Conservation (phyloP, 1,140 invertebrate species). For the Episyrphus balteatus region DNA sequence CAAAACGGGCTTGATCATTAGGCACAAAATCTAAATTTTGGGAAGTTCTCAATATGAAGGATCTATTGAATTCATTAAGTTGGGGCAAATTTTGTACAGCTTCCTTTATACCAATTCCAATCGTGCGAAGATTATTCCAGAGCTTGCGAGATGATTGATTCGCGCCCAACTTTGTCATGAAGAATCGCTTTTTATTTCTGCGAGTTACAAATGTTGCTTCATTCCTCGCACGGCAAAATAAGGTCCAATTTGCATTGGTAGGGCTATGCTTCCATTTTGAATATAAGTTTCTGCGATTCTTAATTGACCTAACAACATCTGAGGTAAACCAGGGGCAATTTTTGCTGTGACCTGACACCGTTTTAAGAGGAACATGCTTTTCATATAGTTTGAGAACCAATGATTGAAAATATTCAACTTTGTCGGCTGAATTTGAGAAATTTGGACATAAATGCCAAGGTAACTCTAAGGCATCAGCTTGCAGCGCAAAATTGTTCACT, state of each 20-base stretch:
- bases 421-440: background rate
- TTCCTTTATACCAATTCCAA: background rate
- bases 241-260: background rate
- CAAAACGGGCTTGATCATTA: background rate
- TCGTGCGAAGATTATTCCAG: background rate
- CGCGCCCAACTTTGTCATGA: background rate
- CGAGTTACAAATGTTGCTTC: background rate
- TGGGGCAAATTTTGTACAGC: background rate
- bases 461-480: background rate
- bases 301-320: background rate
- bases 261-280: background rate
- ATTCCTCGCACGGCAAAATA: background rate
- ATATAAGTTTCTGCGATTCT: background rate
- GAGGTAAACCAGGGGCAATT: background rate
- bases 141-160: background rate
- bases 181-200: background rate
- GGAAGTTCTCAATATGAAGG: background rate
- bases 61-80: background rate
- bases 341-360: background rate
- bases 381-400: too few relatives aligned
- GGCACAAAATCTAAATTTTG: too few relatives aligned
- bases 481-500: background rate
- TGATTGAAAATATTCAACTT: background rate
- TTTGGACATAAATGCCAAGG: background rate
- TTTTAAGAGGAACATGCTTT: background rate